Evolutionary conservation across 2,888 invertebrate species (phyloP).

Genomic region (Abrostola triplasia): DNA sequence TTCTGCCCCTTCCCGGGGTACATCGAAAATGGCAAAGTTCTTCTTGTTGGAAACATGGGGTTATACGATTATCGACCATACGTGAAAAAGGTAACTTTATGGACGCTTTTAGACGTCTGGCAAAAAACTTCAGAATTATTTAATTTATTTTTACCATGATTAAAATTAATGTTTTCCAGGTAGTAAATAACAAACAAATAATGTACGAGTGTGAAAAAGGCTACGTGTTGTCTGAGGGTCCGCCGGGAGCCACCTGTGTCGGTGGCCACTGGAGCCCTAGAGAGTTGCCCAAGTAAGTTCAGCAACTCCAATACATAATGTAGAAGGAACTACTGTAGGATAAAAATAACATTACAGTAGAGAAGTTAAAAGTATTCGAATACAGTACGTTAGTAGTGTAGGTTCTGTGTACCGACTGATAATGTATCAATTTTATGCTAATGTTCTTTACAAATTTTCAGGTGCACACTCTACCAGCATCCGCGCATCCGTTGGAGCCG

Average conservation of each 20-base stretch:
- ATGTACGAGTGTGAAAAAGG: slow-evolving; percentile 98
- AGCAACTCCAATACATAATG: no score
- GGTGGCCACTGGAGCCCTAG: slow-evolving; percentile 98
- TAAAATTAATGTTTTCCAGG: slow-evolving; percentile 68
- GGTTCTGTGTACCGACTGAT: no score
- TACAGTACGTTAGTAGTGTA: no score
- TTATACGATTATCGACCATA: slow-evolving; percentile 98
- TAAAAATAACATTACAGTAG: no score
- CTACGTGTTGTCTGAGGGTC: slow-evolving; percentile 95
- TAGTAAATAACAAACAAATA: slow-evolving; percentile 97
- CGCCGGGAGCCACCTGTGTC: slow-evolving; percentile 97
- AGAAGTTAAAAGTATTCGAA: no score
- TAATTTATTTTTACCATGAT: background rate
- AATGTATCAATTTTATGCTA: background rate
- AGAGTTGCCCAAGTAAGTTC: slow-evolving; percentile 92
- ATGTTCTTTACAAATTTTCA: slow-evolving; percentile 58
- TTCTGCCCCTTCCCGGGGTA: slow-evolving; percentile 98
- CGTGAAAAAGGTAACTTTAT: slow-evolving; percentile 92
- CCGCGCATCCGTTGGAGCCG: slow-evolving; percentile 95
- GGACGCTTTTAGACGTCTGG: slow-evolving; percentile 63
- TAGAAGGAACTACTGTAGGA: no score
- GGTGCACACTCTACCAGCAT: slow-evolving; percentile 95
- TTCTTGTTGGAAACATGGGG: slow-evolving; percentile 98
- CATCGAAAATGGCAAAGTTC: slow-evolving; percentile 95
- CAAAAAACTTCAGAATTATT: slow-evolving; percentile 55